Evolutionary conservation across 2,797 vertebrate species (phyloP).

Genomic region (Emydoidea blandingii): DNA sequence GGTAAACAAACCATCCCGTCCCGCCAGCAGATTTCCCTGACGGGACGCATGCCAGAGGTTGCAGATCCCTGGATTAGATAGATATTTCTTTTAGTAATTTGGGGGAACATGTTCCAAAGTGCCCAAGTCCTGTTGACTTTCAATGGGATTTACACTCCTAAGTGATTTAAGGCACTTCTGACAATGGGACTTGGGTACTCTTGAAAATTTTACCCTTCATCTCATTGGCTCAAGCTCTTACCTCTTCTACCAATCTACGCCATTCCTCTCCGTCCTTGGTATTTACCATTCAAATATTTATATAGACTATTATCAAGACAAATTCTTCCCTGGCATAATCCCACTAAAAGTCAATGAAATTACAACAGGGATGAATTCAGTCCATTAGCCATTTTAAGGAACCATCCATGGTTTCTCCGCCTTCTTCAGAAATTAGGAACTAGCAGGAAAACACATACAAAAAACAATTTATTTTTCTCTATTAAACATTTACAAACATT

Average conservation of each 20-base stretch:
- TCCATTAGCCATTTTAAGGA: slow-evolving; percentile 20
- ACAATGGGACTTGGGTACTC: neutral
- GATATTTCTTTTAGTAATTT: neutral
- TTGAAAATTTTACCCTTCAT: neutral
- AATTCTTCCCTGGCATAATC: neutral
- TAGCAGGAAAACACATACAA: slow-evolving; percentile 72
- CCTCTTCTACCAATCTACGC: neutral
- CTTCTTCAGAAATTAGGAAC: slow-evolving; percentile 67
- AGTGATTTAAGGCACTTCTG: neutral
- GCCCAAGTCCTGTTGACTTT: neutral
- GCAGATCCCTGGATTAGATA: neutral
- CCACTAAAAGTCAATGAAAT: neutral
- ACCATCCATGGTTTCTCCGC: slow-evolving; percentile 63
- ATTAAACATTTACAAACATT: slow-evolving; percentile 67
- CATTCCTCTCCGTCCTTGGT: neutral
- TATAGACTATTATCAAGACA: neutral
- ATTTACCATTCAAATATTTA: neutral
- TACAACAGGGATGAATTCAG: neutral
- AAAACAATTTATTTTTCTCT: slow-evolving; percentile 71
- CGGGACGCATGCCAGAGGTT: too few relatives aligned
- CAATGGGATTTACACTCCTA: neutral
- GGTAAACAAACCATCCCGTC: too few relatives aligned
- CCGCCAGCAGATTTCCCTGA: too few relatives aligned
- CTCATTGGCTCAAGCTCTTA: neutral
- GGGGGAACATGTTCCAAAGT: neutral